A percentile compares a stretch with the other conserved stretches of the same genome.
Evolutionary conservation across 2,797 vertebrate species (phyloP).

Genomic region (Halcyon chelicuti): DNA sequence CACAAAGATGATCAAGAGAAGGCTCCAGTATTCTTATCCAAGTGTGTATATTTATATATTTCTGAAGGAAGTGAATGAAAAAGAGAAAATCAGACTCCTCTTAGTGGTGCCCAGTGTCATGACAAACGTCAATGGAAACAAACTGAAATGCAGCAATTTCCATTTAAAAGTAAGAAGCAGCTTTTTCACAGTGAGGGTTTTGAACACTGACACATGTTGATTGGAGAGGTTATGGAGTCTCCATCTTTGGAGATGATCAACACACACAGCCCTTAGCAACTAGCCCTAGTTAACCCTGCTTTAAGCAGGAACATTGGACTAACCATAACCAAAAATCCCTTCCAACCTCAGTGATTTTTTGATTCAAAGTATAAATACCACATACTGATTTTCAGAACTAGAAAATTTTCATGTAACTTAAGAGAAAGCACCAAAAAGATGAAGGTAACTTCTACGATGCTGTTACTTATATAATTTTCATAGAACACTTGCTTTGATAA

Average conservation of each 20-base stretch:
- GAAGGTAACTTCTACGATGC: neutral
- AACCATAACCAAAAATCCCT: neutral
- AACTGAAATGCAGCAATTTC: neutral
- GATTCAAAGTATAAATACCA: neutral
- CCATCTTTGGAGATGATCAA: neutral
- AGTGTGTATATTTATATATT: neutral
- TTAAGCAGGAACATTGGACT: neutral
- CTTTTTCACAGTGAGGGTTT: neutral
- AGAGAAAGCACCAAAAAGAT: neutral
- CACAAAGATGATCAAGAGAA: neutral
- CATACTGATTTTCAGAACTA: neutral
- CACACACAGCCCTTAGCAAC: neutral
- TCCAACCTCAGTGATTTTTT: neutral
- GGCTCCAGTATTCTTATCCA: rapidly evolving
- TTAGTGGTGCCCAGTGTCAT: neutral
- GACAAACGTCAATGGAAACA: neutral
- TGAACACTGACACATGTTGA: neutral
- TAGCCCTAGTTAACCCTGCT: neutral
- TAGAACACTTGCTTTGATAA: neutral
- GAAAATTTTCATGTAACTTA: neutral
- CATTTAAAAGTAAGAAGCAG: neutral
- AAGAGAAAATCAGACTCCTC: neutral
- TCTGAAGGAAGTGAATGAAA: neutral
- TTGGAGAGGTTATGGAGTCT: neutral
- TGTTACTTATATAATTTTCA: neutral